Conservation (phyloP, 2,113 vertebrate species). For the Elachura formosa region DNA sequence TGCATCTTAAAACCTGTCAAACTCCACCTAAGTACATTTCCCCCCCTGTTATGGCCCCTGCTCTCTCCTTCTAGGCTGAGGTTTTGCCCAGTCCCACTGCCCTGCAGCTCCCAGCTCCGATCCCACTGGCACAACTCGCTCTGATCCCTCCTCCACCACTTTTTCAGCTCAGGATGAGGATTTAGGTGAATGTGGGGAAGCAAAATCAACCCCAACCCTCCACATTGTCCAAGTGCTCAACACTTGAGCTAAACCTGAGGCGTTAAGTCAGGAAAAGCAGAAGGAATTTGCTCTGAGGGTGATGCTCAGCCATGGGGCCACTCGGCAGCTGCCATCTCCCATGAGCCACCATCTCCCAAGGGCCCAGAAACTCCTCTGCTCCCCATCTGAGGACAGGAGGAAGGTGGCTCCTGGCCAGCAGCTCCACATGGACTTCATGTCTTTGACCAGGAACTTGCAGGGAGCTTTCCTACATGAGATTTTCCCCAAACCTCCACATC, state of each 20-base stretch:
- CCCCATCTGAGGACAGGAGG: not conserved
- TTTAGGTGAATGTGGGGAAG: not conserved
- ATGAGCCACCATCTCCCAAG: not conserved
- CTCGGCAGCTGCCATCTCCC: not conserved
- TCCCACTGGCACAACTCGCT: not conserved
- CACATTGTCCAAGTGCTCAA: not conserved
- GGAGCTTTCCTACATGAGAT: not conserved
- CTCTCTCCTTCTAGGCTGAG: not conserved
- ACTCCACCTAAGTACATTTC: not conserved
- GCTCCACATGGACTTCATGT: not conserved
- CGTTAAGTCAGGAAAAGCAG: not conserved
- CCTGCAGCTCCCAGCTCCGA: rapidly evolving
- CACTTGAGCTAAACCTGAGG: no score
- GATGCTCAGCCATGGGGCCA: not conserved
- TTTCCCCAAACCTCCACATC: not conserved
- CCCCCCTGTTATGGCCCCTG: not conserved
- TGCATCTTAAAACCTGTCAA: slow-evolving; percentile 56
- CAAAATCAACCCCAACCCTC: not conserved
- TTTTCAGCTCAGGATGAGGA: not conserved
- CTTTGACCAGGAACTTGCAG: not conserved
- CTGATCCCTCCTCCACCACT: not conserved
- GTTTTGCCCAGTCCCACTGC: not conserved
- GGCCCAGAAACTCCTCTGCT: not conserved
- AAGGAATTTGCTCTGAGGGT: not conserved
- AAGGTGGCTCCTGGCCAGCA: not conserved